phyloP scores from a whole-genome alignment of 53 echinoderm and acorn worm genomes.

The Echinometra lucunter region DNA sequence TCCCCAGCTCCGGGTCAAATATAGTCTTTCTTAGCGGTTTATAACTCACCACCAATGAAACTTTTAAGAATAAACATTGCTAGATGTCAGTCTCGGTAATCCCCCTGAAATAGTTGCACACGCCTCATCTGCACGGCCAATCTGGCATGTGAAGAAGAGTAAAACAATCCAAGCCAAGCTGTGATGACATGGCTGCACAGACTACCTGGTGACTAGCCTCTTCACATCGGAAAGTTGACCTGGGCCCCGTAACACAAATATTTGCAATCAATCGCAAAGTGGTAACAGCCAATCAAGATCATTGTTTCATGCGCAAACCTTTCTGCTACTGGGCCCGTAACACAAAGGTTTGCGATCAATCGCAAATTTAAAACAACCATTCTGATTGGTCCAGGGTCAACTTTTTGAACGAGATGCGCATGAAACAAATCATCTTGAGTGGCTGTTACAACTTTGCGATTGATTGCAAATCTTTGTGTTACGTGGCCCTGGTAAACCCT shows the following conservation, averaged over 20 bases:
- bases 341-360: too few species aligned
- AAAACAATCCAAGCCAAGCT: conserved; percentile 48
- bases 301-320: too few species aligned
- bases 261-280: neutral
- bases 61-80: neutral
- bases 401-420: too few species aligned
- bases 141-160: conserved; percentile 54
- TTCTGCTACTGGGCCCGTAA: too few species aligned
- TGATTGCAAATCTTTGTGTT: too few species aligned
- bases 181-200: conserved; percentile 19
- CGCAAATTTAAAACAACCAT: too few species aligned
- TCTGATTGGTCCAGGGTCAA: too few species aligned
- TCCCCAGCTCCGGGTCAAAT: neutral
- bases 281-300: too few species aligned
- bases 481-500: too few species aligned
- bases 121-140: conserved; percentile 22
- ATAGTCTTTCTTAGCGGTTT: neutral
- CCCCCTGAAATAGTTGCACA: conserved; percentile 56
- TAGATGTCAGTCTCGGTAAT: conserved; percentile 19
- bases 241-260: neutral
- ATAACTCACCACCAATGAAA: neutral
- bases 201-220: conserved; percentile 4
- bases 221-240: conserved; percentile 6
- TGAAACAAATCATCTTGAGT: too few species aligned
- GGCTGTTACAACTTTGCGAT: too few species aligned